A percentile compares a stretch with the other conserved stretches of the same genome.
These are phyloP conservation scores for Tachyglossus aculeatus DNA, from an alignment of 2,797 vertebrate species.

Conservation along the genomic window DNA sequence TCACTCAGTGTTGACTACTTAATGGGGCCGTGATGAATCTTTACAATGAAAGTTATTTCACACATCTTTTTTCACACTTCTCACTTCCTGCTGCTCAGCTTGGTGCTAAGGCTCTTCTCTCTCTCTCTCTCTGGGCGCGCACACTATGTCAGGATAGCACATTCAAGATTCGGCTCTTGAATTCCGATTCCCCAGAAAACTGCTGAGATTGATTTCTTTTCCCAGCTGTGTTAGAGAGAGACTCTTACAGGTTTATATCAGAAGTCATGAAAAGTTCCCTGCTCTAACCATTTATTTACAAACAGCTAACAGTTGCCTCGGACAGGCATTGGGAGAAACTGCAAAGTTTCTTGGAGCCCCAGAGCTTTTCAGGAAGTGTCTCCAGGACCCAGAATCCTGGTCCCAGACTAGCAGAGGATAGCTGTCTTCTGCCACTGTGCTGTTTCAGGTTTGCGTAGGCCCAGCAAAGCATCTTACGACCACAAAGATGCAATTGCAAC, in stretches of 20 bases:
- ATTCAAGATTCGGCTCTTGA: conserved; percentile 22
- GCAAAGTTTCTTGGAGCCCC: neutral
- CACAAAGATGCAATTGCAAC: too few species aligned
- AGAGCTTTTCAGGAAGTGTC: neutral
- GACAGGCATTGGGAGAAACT: neutral
- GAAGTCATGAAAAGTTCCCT: too few species aligned
- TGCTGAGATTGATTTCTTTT: conserved; percentile 25
- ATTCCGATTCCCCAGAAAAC: conserved; percentile 22
- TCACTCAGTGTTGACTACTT: conserved; percentile 15
- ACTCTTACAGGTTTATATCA: too few species aligned
- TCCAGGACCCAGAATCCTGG: neutral
- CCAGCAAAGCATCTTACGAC: neutral
- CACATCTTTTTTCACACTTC: conserved; percentile 39
- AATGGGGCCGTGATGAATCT: conserved; percentile 7
- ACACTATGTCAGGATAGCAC: neutral
- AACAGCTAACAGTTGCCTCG: neutral
- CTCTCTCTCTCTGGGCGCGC: neutral
- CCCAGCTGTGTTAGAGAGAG: neutral
- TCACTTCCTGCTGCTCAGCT: conserved; percentile 32
- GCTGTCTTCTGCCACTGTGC: neutral
- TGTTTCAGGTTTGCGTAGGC: neutral
- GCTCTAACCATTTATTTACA: neutral
- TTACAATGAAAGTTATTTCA: conserved; percentile 24
- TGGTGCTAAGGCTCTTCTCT: conserved; percentile 27
- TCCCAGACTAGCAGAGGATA: conserved; percentile 1